These are phyloP conservation scores for Rhinoraja longicauda DNA, from an alignment of 2,797 vertebrate genomes.

Conservation along the genomic window DNA sequence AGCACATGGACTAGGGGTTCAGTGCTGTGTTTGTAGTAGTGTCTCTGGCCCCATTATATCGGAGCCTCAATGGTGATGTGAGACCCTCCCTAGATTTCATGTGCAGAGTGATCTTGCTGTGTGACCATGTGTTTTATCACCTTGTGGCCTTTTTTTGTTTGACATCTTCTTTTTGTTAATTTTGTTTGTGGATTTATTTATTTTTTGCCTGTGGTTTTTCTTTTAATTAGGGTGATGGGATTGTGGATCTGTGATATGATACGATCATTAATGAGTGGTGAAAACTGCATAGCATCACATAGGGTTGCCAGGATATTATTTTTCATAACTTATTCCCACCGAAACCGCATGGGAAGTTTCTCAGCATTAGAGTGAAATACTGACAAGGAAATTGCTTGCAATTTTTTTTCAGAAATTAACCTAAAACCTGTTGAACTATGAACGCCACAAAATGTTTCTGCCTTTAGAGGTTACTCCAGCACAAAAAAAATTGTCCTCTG, in stretches of 20 bases:
- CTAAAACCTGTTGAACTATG: neutral
- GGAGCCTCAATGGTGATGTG: constrained; percentile 68
- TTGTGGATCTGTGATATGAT: constrained; percentile 66
- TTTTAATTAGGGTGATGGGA: constrained; percentile 78
- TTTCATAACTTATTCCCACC: neutral
- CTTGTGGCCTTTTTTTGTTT: constrained; percentile 69
- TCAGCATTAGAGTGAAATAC: neutral
- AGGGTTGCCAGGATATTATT: constrained; percentile 87
- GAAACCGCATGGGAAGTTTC: neutral
- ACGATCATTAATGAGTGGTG: constrained; percentile 77
- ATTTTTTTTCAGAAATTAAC: neutral
- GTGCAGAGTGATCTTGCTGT: constrained; percentile 76
- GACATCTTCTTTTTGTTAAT: constrained; percentile 53
- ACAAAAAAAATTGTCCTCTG: neutral
- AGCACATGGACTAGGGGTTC: constrained; percentile 64
- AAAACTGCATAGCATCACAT: constrained; percentile 73
- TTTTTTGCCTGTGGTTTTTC: constrained; percentile 53
- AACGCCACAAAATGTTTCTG: neutral
- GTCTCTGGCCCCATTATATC: constrained; percentile 68
- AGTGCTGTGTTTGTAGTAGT: constrained; percentile 78
- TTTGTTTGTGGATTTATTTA: constrained; percentile 62
- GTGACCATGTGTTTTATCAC: constrained; percentile 58
- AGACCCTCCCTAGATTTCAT: constrained; percentile 69
- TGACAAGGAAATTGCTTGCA: neutral
- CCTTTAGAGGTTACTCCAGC: too few relatives aligned